phyloP scores from a whole-genome alignment of 2,113 vertebrate genomes.

The Eulemur macaco region DNA sequence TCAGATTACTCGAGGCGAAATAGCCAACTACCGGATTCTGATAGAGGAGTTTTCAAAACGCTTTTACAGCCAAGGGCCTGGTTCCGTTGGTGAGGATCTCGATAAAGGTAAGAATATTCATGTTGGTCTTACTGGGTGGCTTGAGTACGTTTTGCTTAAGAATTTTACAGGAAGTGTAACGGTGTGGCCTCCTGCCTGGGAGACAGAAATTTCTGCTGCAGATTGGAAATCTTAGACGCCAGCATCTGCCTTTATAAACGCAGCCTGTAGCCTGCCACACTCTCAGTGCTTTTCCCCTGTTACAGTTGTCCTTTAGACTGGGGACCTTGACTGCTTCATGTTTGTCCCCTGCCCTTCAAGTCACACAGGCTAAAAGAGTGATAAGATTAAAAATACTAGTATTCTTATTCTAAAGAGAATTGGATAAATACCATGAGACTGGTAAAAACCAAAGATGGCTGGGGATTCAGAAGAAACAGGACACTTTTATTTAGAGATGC shows the following conservation, averaged over 20 bases:
- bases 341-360: background rate
- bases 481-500: background rate
- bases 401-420: background rate
- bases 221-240: no score
- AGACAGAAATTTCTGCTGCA: background rate
- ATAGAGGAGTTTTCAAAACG: constrained; percentile 87
- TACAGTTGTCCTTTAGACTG: background rate
- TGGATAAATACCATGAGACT: background rate
- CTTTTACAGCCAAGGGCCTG: constrained; percentile 90
- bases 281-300: background rate
- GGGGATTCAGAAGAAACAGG: background rate
- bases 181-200: no score
- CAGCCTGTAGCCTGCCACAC: background rate
- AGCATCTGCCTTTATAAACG: background rate
- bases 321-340: background rate
- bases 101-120: constrained; percentile 89
- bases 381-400: no score
- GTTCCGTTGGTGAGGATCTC: constrained; percentile 92
- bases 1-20: constrained; percentile 90
- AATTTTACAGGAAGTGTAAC: background rate
- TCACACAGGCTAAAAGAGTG: background rate
- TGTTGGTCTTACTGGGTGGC: background rate
- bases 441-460: background rate
- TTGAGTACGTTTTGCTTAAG: fast-evolving
- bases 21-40: constrained; percentile 84